Base-by-base conservation (phyloP, 2,797 vertebrate species). In the Periophthalmus magnuspinnatus region DNA sequence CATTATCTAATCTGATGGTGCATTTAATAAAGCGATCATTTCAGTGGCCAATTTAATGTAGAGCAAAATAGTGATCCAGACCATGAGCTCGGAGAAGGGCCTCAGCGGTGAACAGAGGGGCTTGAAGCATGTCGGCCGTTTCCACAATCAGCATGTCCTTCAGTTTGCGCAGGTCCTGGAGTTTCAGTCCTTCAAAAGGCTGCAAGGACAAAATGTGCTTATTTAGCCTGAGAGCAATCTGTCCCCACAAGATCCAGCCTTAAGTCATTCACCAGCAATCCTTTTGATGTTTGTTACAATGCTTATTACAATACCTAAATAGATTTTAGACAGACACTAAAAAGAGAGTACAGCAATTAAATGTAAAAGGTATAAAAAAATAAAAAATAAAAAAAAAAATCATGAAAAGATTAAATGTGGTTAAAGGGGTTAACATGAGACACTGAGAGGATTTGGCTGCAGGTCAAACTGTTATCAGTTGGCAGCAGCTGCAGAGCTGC, bases 111-210 rank as follows among this genome's bases (percentile, higher is more conserved):
- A 99, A 99, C 13, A 99, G 95, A 0, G 98, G 98, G n/a, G 96
- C 97, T 86, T 99, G 98, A 68, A 99, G 94, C 98, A 99, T 99
- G 92, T 99, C 98, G 48, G 98, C 98, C 0, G 98, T 97, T 90
- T 99, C 97, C 84, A 99, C 97, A 0, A 99, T 99, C 88, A 99
- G 89, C 97, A 99, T 99, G 89, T 99, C 98, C 91, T 99, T 99
- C 73, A 99, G 91, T 75, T 93, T 92, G 68, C 97, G 94, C 78
- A 99, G 91, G 85, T 99, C 98, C 89, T 99, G 98, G 76, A 96
- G 95, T 77, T 97, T 95, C 75, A 99, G 89, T 68, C 98, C 97
- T 85, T 99, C 98, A 68, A 96, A 99, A 41, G 96, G 95, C 98
- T 99, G 90, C 68, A 86, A 83, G 89, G 79, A 78, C 1, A 80